Base-by-base conservation (phyloP, 64 coral and sea anemone genomes). In the Stichodactyla mertensii region DNA sequence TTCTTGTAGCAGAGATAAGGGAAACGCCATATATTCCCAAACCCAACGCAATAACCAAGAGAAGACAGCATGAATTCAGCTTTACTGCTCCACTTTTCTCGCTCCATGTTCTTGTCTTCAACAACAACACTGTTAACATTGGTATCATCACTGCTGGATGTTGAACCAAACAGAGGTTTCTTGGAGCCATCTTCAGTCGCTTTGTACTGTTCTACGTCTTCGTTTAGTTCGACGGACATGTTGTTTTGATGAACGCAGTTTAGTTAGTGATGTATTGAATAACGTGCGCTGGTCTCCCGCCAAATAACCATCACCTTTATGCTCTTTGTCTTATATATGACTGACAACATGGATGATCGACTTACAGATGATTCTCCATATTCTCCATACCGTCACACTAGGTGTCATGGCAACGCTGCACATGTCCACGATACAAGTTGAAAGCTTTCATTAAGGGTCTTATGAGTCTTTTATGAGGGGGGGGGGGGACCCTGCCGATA, bases 1-100 rank as follows among this genome's bases (percentile, higher is more conserved):
- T 88, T 88, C n/a, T 88, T 88, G 54, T 88, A 79, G 78, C 87
- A 88, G 20, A 88, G 69, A 27, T 88, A 88, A 18, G 87, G 87
- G 78, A 88, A 88, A 20, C 87, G 28, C 87, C 87, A 88, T 12
- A 88, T 51, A 62, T 88, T 88, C 3, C 87, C 87, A 88, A 88
- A 88, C 6, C 87, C 87, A 52, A 88, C 87, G 18, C 71, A 88
- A 23, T 59, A 88, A 10, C 87, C 87, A 6, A 88, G 57, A 56
- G 69, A 80, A 10, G 87, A 77, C 0, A 88, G 69, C 15, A 88
- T 80, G 12, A 80, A 88, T 18, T 88, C 77, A 28, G 53, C 87
- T 82, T 88, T 88, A 12, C 71, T 59, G 13, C 54, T 77, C 87
- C 87, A 88, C 7, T 54, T 88, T 2, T 88, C 82, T 22, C 82